Evolutionary conservation across 2,797 vertebrate species (phyloP).

Genomic region (Anabacerthia variegaticeps): DNA sequence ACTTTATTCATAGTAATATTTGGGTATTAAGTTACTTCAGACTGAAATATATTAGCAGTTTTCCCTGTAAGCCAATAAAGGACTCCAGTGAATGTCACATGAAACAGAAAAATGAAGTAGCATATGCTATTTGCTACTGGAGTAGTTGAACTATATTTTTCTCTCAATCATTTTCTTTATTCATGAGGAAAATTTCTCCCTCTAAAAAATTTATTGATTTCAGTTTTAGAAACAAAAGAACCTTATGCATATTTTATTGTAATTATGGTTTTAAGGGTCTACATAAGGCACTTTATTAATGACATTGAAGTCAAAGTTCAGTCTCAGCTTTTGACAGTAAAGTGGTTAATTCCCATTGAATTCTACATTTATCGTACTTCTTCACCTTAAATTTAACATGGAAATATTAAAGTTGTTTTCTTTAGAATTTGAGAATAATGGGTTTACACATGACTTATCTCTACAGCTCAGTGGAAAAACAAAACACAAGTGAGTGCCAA

Average conservation of each 20-base stretch:
- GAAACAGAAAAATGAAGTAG: neutral
- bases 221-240: neutral
- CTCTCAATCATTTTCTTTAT: neutral
- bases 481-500: constrained; percentile 38
- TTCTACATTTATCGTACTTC: constrained; percentile 49
- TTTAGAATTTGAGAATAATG: constrained; percentile 30
- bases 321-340: constrained; percentile 56
- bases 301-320: neutral
- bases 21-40: neutral
- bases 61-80: neutral
- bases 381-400: constrained; percentile 40
- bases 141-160: neutral
- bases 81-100: neutral
- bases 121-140: neutral
- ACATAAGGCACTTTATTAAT: constrained; percentile 7
- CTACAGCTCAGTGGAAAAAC: constrained; percentile 34
- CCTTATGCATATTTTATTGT: neutral
- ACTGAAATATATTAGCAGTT: neutral
- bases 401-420: constrained; percentile 29
- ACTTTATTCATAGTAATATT: constrained; percentile 9
- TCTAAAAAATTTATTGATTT: neutral
- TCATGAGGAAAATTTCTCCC: neutral
- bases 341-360: constrained; percentile 62
- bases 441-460: constrained; percentile 30
- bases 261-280: neutral